These are phyloP conservation scores for Aporrectodea caliginosa DNA, from an alignment of 1,140 invertebrate genomes.

Conservation along the genomic window DNA sequence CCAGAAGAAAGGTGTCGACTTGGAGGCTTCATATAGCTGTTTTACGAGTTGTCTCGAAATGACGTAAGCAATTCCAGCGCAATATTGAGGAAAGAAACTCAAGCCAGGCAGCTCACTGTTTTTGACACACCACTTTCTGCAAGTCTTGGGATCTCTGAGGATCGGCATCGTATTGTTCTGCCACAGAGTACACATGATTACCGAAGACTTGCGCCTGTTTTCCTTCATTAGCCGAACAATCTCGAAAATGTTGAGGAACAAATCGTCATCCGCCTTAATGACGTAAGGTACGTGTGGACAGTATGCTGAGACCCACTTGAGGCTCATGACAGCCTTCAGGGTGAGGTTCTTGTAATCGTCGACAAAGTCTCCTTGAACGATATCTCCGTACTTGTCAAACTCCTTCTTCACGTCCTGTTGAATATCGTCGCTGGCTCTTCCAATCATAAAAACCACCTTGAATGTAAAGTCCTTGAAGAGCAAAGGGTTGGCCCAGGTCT, in stretches of 20 bases:
- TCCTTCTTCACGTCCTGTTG: constrained; percentile 62
- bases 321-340: constrained; percentile 77
- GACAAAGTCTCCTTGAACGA: constrained; percentile 73
- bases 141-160: not conserved
- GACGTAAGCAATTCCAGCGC: constrained; percentile 54
- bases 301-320: constrained; percentile 69
- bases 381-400: constrained; percentile 63
- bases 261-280: constrained; percentile 60
- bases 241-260: constrained; percentile 56
- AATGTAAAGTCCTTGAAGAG: constrained; percentile 36
- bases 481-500: constrained; percentile 47
- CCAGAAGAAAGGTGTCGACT: constrained; percentile 50
- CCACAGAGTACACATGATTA: constrained; percentile 29
- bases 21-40: constrained; percentile 46
- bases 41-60: constrained; percentile 50
- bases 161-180: constrained; percentile 35
- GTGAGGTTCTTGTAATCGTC: constrained; percentile 81
- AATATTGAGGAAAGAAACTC: constrained; percentile 54
- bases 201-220: not conserved
- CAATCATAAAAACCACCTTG: constrained; percentile 65
- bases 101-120: constrained; percentile 48
- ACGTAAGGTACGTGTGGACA: constrained; percentile 59
- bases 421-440: no score
- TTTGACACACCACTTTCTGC: constrained; percentile 55
- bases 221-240: constrained; percentile 24